Evolutionary conservation across 1,140 invertebrate genomes (phyloP).

Genomic region (Maniola jurtina): DNA sequence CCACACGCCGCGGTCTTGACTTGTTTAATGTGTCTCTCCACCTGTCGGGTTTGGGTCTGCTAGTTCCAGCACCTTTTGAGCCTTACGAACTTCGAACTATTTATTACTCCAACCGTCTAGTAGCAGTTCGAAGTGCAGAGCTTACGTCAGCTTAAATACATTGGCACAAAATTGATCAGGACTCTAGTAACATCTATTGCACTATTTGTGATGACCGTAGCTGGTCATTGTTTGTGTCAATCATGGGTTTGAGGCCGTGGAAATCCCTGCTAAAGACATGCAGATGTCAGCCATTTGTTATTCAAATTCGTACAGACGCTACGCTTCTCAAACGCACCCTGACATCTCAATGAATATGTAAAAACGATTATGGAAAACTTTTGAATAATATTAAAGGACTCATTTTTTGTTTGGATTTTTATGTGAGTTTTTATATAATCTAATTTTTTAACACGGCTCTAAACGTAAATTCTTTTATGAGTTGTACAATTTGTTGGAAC

Average conservation of each 20-base stretch:
- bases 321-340: conserved; percentile 68
- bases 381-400: conserved; percentile 42
- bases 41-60: no score
- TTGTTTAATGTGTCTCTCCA: no score
- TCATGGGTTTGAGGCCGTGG: conserved; percentile 43
- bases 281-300: conserved; percentile 74
- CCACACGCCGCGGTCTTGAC: no score
- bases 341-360: conserved; percentile 75
- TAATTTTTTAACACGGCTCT: neutral
- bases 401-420: conserved; percentile 10
- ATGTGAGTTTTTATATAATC: conserved; percentile 5
- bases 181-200: no score
- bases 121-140: no score
- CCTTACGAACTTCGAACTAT: no score
- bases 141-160: no score
- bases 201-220: conserved; percentile 1
- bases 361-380: conserved; percentile 74
- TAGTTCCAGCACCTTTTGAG: no score
- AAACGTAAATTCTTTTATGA: conserved; percentile 5
- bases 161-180: no score
- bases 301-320: conserved; percentile 68
- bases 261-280: conserved; percentile 62
- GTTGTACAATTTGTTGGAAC: neutral
- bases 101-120: no score
- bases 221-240: conserved; percentile 40